Percentiles rank a stretch among this genome's conserved stretches.
phyloP scores from a whole-genome alignment of 2,113 vertebrate genomes.

The Empidonax traillii region DNA sequence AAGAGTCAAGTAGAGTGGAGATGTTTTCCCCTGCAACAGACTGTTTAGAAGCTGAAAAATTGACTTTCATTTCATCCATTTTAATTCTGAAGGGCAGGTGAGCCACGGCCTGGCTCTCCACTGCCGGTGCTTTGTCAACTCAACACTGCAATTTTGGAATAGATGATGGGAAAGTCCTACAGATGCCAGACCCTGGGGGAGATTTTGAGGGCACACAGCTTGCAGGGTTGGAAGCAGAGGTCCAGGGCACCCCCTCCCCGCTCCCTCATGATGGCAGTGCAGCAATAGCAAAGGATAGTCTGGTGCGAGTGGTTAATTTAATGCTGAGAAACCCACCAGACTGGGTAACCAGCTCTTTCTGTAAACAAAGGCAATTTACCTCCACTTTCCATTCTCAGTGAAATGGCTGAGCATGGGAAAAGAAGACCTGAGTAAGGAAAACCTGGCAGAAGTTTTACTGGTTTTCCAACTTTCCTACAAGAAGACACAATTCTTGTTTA shows the following conservation, averaged over 20 bases:
- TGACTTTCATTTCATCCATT: slow-evolving; percentile 6
- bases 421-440: not conserved
- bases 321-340: not conserved
- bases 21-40: not conserved
- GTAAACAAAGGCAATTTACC: not conserved
- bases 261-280: fast-evolving
- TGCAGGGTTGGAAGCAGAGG: fast-evolving
- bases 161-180: not conserved
- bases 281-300: fast-evolving
- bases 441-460: not conserved
- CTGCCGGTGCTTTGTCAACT: not conserved
- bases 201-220: not conserved
- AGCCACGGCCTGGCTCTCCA: not conserved
- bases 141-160: not conserved
- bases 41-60: not conserved
- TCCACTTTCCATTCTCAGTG: not conserved
- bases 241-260: fast-evolving
- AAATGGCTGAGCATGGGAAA: not conserved
- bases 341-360: not conserved
- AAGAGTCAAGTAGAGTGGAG: not conserved
- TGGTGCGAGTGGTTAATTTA: not conserved
- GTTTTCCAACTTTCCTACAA: not conserved
- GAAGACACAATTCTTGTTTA: not conserved
- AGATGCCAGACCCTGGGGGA: not conserved
- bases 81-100: not conserved